Base-by-base conservation (phyloP, 2,888 invertebrate species). In the Agrenia bidenticulata region DNA sequence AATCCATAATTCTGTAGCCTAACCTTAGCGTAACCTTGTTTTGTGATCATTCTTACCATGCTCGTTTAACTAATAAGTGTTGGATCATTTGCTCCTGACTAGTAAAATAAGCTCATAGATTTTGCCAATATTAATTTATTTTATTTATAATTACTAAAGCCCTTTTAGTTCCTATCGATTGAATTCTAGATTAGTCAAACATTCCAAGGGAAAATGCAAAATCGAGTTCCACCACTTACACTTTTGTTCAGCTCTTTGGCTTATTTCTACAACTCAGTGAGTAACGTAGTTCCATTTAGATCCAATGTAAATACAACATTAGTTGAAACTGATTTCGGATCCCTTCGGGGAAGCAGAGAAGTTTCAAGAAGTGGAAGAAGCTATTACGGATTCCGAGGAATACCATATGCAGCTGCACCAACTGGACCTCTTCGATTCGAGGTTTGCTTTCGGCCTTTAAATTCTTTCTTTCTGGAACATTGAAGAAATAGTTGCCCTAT, bases 201-300 rank as follows among this genome's bases (percentile, higher is more conserved):
- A n/a, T n/a, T n/a, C n/a, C n/a, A n/a, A n/a, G n/a, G 21, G 4
- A 24, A 55, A 55, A 27, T 67, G 27, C 67, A 63, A 60, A 49
- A 54, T 2, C 39, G 56, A 4, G 21, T 57, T 17, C 62, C 64
- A 32, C 70, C 70, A 1, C 58, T 65, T 2, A 54, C 70, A 13
- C 51, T 70, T 32, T 45, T 70, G 11, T 55, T 67, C 9, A 65
- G 67, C 21, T 61, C 67, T 13, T 42, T 70, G 17, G 68, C 64
- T 26, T 68, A 64, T n/a, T 58, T 70, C 15, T 70, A 70, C 60
- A 70, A 67, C 39, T 59, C 70, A 13, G 59, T 68, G 0, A 67
- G 61, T 51, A 68, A 70, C 64, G 66, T 70, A 24, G 67, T 66
- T 0, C 54, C 32, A 27, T 63, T 13, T n/a, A 32, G 55, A 32